Evolutionary conservation across 2,797 vertebrate genomes (phyloP), one percentile per base, ranked within the genome.

Genomic region (Emys orbicularis): DNA sequence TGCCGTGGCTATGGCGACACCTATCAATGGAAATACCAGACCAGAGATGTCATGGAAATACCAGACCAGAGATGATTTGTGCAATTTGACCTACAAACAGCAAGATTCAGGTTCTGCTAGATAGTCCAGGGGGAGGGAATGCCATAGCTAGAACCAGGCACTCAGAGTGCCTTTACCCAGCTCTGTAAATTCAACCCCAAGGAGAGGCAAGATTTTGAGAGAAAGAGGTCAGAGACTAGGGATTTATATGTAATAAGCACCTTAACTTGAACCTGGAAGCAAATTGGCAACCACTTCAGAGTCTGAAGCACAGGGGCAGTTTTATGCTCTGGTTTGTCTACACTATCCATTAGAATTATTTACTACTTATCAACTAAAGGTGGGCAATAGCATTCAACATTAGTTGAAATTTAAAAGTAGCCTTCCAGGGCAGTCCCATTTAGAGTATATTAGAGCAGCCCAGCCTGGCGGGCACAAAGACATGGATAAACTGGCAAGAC

Each of bases 401-500:
- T 96, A 90, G 92, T 56, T 96, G 90, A 95, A 94, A 92, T 88
- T 89, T 65, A 44, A 95, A 6, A 11, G 29, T 90, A 89, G 56
- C 23, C 57, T 95, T 81, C 85, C 82, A 87, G 84, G 74, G 21
- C 79, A 47, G 44, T 41, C 87, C 65, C 92, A 0, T 93, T 90
- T 94, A 29, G 2, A 29, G 41, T 84, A 12, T 19, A 47, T 80
- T 87, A 88, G 77, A 50, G 44, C 57, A 86, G 74, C 56, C 29
- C 6, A 89, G 59, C 49, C 44, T 89, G 44, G 94, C 87, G 79
- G 87, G 65, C 87, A 79, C 57, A 92, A 41, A 54, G 50, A 37
- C 5, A 74, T 74, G 25, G 37, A 41, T 54, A 57, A 34, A 34
- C 25, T 41, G 49, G 72, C 50, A 41, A 29, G 25, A 53, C 6